Evolutionary conservation across 2,797 vertebrate species (phyloP), one percentile per base, ranked within the genome.

Genomic region (Oophaga sylvatica): DNA sequence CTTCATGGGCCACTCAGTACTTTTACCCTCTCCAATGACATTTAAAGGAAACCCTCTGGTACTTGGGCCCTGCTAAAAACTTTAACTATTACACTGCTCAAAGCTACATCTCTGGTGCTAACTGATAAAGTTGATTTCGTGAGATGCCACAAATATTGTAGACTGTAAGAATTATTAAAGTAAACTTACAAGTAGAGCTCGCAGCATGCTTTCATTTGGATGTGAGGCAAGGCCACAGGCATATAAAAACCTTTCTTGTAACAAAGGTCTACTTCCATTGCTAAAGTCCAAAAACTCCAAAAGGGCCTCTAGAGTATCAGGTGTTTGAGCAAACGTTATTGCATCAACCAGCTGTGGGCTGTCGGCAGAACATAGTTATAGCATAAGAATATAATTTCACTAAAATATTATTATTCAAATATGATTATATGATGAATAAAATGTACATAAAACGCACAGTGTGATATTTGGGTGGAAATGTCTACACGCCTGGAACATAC

Each of bases 201-300:
- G 93, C 1, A 99, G 95, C 92, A 99, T 95, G 8, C 83, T 93
- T 92, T 99, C 97, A 19, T 94, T 95, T 0, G 98, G 98, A 86
- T 98, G 97, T 67, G 98, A 97, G 63, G 98, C 95, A 87, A 99
- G 98, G 83, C 97, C 98, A 87, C 96, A 98, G 56, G 98, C 98
- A 17, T 99, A 99, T 35, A 99, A 96, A 90, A 99, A 99, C 67
- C 98, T 93, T 89, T 99, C 98, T 92, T 99, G 98, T 78, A 99
- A 94, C 70, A 96, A 41, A 29, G 94, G 86, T 65, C 93, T 92
- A 73, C 95, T 96, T 87, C 93, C 90, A 73, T 98, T 96, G 5
- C 96, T 96, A 91, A 99, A 99, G 94, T 99, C 97, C 86, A 99
- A 92, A 90, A 98, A 98, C 80, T 97, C 94, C 89, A 99, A 91